Base-by-base conservation (phyloP, 1,140 invertebrate species). In the Dendroctonus valens region DNA sequence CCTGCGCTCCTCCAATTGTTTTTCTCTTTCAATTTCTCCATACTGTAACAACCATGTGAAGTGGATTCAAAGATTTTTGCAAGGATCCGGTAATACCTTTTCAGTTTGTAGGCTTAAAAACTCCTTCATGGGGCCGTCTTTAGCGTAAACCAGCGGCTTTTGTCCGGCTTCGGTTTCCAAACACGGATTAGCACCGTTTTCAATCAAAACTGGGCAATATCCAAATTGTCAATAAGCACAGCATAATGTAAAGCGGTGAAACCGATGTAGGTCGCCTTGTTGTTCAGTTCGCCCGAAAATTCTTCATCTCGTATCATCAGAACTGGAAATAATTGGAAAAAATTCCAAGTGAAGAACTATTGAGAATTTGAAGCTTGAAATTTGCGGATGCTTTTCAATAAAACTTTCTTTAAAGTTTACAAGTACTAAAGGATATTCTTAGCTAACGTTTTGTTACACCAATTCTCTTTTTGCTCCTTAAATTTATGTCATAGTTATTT, bases 221-320 rank as follows among this genome's bases (percentile, higher is more conserved):
- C 81, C 15, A 82, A 73, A 72, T 89, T 87, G 80, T 94, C 88
- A 9, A 85, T 82, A 40, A 97, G 79, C 48, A 89, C 91, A 12
- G 93, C 93, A 83, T 97, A 97, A 79, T 96, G 94, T 48, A 97
- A 81, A 49, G 93, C 86, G 57, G 94, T 96, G 78, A 92, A 95
- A 14, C 92, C 93, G 66, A 86, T 82, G 76, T 93, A 96, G 7
- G 85, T 87, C 0, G 89, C 91, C 72, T 85, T 83, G 66, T 81
- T 87, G 72, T 90, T 92, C 62, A 96, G 82, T 37, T 82, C 75
- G 69, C 88, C 83, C 71, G 85, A 89, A 78, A 96, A 97, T 76
- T 78, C 75, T 67, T 77, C 75, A 65, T 78, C 77, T 58, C 75
- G 69, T 15, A 68, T 69, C 68, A 77, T 73, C n/a, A 78, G 61